Percentiles rank a stretch among this genome's conserved stretches.
These are phyloP conservation scores for Augochlorella aurata DNA, from an alignment of 2,888 invertebrate species.

Conservation along the genomic window DNA sequence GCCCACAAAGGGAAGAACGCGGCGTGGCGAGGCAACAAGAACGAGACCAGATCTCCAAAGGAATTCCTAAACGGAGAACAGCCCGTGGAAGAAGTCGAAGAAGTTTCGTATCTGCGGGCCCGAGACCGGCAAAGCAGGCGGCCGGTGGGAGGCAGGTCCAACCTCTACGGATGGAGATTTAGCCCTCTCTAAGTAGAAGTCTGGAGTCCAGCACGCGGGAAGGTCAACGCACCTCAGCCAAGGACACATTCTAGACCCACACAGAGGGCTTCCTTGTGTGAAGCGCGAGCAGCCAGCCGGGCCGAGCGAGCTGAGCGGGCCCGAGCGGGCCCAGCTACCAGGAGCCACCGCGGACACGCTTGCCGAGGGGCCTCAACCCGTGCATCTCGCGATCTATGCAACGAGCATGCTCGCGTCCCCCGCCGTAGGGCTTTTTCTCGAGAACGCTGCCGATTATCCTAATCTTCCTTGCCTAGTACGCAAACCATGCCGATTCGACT, in stretches of 20 bases:
- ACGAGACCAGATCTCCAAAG: not conserved
- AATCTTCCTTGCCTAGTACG: not conserved
- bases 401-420: conserved; percentile 30
- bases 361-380: not conserved
- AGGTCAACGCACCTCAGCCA: conserved; percentile 81
- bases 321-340: conserved; percentile 1
- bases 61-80: conserved; percentile 17
- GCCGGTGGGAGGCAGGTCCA: conserved; percentile 27
- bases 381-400: conserved; percentile 44
- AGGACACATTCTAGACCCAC: conserved; percentile 80
- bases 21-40: not conserved
- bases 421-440: not conserved
- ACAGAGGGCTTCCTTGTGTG: conserved; percentile 65
- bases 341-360: conserved; percentile 5
- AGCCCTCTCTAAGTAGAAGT: conserved; percentile 72
- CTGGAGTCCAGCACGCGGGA: conserved; percentile 71
- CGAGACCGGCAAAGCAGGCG: not conserved
- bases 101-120: conserved; percentile 25
- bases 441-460: not conserved
- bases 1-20: conserved; percentile 7
- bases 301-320: conserved; percentile 20
- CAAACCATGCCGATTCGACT: not conserved
- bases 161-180: conserved; percentile 66
- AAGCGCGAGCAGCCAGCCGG: conserved; percentile 28
- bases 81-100: conserved; percentile 12